phyloP scores from a whole-genome alignment of 1,140 invertebrate species.

The Pseudomyrmex cubaensis region DNA sequence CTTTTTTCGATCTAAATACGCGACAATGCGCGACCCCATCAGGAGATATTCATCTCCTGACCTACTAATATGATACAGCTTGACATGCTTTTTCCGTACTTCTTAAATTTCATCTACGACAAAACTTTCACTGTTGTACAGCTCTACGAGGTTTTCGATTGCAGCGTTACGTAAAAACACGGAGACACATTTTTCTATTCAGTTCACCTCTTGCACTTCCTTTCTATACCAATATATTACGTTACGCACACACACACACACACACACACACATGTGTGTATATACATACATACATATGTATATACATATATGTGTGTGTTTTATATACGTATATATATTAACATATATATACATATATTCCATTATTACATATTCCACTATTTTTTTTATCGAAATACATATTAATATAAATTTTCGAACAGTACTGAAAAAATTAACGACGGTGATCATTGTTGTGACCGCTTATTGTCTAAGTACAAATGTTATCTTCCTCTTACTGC shows the following conservation, averaged over 20 bases:
- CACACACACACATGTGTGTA: no score
- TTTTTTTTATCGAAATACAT: background rate
- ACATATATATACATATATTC: background rate
- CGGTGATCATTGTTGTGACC: background rate
- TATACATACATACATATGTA: no score
- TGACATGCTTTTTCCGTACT: constrained; percentile 44
- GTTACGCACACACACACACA: background rate
- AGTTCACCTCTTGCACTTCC: constrained; percentile 19
- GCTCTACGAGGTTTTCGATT: constrained; percentile 63
- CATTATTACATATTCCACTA: background rate
- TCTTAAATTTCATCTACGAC: constrained; percentile 68
- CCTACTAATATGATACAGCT: background rate
- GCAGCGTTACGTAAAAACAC: constrained; percentile 68
- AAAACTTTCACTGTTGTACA: constrained; percentile 62
- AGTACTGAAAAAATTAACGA: background rate
- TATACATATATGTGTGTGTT: no score
- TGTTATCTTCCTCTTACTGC: constrained; percentile 31
- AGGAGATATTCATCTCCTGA: background rate
- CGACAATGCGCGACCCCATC: background rate
- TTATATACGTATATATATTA: no score
- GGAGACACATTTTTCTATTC: constrained; percentile 38
- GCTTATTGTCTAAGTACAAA: constrained; percentile 26
- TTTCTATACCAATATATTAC: constrained; percentile 10
- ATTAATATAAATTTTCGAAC: no score
- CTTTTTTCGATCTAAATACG: background rate